These are phyloP conservation scores for Ptilorrhoa leucosticta DNA, from an alignment of 2,113 vertebrate species.

Conservation along the genomic window DNA sequence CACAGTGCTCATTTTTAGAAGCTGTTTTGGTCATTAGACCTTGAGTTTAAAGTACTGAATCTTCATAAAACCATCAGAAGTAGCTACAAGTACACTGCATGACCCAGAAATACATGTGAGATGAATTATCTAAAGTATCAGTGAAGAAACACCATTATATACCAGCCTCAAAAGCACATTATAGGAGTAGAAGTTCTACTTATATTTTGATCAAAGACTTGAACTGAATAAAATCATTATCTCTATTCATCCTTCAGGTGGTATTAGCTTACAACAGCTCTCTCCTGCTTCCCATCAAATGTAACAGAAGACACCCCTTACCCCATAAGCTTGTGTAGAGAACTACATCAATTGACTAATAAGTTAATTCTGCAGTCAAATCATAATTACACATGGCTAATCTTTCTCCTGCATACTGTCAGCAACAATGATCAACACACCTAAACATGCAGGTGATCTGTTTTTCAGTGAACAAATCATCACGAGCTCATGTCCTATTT, in stretches of 20 bases:
- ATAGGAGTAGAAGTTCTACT: neutral
- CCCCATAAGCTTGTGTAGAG: neutral
- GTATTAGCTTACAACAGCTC: neutral
- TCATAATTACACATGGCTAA: neutral
- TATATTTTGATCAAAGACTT: neutral
- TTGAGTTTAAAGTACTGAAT: slow-evolving; percentile 4
- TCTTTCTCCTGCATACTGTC: neutral
- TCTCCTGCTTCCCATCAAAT: neutral
- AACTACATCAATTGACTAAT: neutral
- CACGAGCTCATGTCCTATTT: neutral
- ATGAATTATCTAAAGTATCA: neutral
- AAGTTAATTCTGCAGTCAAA: neutral
- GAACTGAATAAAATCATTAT: neutral
- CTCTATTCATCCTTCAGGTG: neutral
- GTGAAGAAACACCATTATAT: neutral
- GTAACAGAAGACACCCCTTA: neutral
- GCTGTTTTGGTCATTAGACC: neutral
- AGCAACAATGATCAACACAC: neutral
- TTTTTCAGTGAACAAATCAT: neutral
- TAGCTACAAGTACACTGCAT: neutral
- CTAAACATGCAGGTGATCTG: neutral
- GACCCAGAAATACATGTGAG: neutral
- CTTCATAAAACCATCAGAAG: neutral
- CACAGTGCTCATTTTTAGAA: slow-evolving; percentile 15
- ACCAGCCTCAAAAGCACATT: neutral